Evolutionary conservation across 2,797 vertebrate genomes (phyloP), one percentile per base, ranked within the genome.

Genomic region (Bryconaethiops microstoma): DNA sequence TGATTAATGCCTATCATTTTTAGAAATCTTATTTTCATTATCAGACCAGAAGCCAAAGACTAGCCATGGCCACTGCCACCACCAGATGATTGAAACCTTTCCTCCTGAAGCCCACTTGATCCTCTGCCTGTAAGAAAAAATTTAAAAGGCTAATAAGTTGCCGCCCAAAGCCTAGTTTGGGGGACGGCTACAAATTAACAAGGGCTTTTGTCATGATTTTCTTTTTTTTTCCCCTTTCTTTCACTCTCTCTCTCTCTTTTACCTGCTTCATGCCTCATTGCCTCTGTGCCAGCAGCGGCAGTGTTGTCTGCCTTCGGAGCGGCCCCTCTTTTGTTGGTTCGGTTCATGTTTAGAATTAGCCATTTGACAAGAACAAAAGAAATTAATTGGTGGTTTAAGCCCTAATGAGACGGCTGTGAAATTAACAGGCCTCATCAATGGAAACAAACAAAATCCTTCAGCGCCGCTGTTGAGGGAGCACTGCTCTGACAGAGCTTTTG

Each of bases 361-460:
- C 95, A 89, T 96, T 97, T 97, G 96, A 97, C 93, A 95, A 94
- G 95, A 95, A 97, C 96, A 97, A 97, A 98, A 93, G 94, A 88
- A 96, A 96, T 98, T 97, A 98, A 97, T 97, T 97, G 97, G 95
- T 94, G 95, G 95, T 97, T 97, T 96, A 96, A 94, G 95, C 94
- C 80, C 96, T 97, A 97, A 97, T 97, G 96, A 97, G 96, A 96
- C 93, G 92, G 93, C 96, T 92, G 96, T 88, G 95, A 96, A 97
- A 96, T 96, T 94, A 97, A 95, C 96, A 93, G 94, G 92, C 92
- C 96, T 94, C 94, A 90, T 95, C 96, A 95, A 95, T 95, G 93
- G 96, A 96, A 97, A 97, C 96, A 98, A 97, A 97, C 95, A 95
- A 91, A 94, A 94, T 92, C 95, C 95, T 95, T 93, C 91, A 93